Percentiles rank a stretch among this genome's conserved stretches.
Evolutionary conservation across 2,797 vertebrate species (phyloP).

Genomic region (Bucorvus abyssinicus): DNA sequence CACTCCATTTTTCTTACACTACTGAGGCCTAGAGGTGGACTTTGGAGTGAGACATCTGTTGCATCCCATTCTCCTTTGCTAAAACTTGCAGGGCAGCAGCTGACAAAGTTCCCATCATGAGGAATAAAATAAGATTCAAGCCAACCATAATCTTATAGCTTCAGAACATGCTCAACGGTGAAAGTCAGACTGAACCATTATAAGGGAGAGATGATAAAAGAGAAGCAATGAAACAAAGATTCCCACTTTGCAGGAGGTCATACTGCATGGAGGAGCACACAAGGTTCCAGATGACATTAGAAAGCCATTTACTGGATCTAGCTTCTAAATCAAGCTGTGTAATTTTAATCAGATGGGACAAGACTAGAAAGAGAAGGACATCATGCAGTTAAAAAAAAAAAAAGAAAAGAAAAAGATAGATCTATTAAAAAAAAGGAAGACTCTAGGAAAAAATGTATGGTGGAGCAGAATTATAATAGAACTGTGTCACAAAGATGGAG

Average conservation of each 20-base stretch:
- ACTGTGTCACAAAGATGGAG: slow-evolving; percentile 38
- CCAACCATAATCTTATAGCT: not conserved
- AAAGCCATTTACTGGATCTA: not conserved
- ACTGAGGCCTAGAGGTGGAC: not conserved
- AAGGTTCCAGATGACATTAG: not conserved
- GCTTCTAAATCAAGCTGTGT: slow-evolving; percentile 4
- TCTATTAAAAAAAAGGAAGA: not conserved
- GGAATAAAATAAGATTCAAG: not conserved
- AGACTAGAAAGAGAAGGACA: not conserved
- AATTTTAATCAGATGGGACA: not conserved
- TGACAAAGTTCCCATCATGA: not conserved
- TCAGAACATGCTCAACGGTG: not conserved
- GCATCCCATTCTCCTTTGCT: not conserved
- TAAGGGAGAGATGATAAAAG: not conserved
- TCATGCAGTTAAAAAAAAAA: not conserved
- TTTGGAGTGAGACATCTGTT: not conserved
- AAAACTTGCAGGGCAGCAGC: not conserved
- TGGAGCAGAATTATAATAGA: slow-evolving; percentile 17
- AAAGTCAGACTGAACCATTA: not conserved
- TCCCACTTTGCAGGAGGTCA: not conserved
- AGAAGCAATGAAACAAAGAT: not conserved
- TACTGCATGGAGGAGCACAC: not conserved
- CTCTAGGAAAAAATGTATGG: not conserved
- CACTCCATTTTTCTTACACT: not conserved
- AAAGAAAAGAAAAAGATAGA: not conserved